Base-by-base conservation (phyloP, 1,140 invertebrate genomes). In the Drosophila guanche region DNA sequence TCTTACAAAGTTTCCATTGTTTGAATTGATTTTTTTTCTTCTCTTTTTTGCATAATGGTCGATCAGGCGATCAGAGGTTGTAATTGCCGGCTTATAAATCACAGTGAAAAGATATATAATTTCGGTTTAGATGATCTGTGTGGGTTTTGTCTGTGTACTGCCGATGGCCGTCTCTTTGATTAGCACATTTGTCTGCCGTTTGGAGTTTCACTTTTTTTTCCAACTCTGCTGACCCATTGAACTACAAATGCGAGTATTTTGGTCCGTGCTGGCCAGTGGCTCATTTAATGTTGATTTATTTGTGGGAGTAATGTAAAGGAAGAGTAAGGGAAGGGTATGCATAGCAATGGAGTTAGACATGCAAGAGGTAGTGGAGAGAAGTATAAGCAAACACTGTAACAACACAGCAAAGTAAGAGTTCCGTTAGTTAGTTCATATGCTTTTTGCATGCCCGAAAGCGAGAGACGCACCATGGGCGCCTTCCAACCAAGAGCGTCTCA, bases 1-100 rank as follows among this genome's bases (percentile, higher is more conserved):
- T 76, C 68, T 57, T 71, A 65, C 14, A 61, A 63, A 72, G 51
- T 65, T 37, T 27, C 16, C 51, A 54, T 72, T 79, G 69, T 75
- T 51, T 53, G 54, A 10, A 45, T 47, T 33, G 56, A 54, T 52
- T 63, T 29, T 70, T 23, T 45, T 27, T 61, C 41, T 22, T 45
- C 51, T 37, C 20, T 47, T 66, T 85, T 81, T 88, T 63, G 83
- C 80, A 85, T 85, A 85, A 80, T 86, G 68, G 80, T 42, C 81
- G 80, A 76, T 86, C 81, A 86, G 81, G 10, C 60, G 71, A 72
- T 61, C 59, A 47, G 68, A 53, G 43, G 50, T 81, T 86, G 81
- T 86, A 86, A 86, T 86, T 86, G 83, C 68, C 55, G 65, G 63
- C 77, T 78, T 88, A 86, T 88, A 86, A 88, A 86, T 86, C 78